Evolutionary conservation across 1,140 invertebrate genomes (phyloP).

Genomic region (Metaphire vulgaris): DNA sequence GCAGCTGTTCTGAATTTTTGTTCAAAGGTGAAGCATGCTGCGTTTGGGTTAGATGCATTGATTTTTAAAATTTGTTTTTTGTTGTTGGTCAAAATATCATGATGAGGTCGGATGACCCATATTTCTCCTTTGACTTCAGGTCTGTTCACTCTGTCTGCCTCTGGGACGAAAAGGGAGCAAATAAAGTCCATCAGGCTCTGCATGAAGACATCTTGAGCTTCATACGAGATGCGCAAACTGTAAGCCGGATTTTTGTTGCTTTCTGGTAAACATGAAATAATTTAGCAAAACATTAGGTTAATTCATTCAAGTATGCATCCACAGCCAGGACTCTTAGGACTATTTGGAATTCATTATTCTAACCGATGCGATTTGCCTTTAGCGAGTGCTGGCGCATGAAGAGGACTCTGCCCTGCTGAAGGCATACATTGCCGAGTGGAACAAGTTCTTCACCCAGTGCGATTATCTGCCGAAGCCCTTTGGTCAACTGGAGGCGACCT

Average conservation of each 20-base stretch:
- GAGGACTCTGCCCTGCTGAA: constrained; percentile 91
- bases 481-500: constrained; percentile 77
- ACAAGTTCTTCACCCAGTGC: constrained; percentile 95
- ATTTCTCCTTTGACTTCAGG: constrained; percentile 42
- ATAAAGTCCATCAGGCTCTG: constrained; percentile 77
- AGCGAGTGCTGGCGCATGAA: constrained; percentile 76
- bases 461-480: constrained; percentile 94
- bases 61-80: constrained; percentile 16
- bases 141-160: constrained; percentile 85
- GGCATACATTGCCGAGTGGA: constrained; percentile 93
- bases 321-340: too few relatives aligned
- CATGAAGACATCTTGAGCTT: constrained; percentile 90
- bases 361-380: too few relatives aligned
- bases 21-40: too few relatives aligned
- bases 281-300: background rate
- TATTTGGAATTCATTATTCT: background rate
- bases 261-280: background rate
- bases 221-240: constrained; percentile 83
- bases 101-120: too few relatives aligned
- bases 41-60: constrained; percentile 1
- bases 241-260: constrained; percentile 42
- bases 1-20: too few relatives aligned
- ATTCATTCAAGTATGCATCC: background rate
- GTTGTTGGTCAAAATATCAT: constrained; percentile 8
- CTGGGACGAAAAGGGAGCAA: constrained; percentile 90